Conservation (phyloP, 2,888 invertebrate genomes). For the Cabera pusaria region DNA sequence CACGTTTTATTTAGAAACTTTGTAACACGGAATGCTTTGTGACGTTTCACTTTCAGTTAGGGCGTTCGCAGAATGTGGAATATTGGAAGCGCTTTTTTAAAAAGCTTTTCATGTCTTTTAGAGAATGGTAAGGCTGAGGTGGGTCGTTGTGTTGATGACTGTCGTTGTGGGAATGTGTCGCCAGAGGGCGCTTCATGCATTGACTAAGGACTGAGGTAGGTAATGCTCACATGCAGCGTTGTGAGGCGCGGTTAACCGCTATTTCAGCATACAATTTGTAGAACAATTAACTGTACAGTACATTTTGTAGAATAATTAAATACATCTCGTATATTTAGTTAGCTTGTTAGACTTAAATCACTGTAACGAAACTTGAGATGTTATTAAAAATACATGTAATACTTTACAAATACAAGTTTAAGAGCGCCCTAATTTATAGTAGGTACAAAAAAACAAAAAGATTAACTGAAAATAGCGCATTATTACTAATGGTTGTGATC, state of each 20-base stretch:
- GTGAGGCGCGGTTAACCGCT: conserved; percentile 37
- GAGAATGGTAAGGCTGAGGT: conserved; percentile 44
- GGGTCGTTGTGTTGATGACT: conserved; percentile 51
- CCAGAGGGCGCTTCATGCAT: conserved; percentile 50
- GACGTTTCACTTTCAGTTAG: conserved; percentile 30
- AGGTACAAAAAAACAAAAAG: no score
- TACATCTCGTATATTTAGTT: no score
- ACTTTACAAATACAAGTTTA: no score
- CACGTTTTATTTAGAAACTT: conserved; percentile 37
- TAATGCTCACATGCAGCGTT: conserved; percentile 44
- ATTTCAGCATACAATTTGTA: conserved; percentile 18
- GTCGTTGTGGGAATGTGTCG: conserved; percentile 43
- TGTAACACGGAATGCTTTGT: conserved; percentile 32
- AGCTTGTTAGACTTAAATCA: no score
- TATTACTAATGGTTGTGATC: no score
- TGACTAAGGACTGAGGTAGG: conserved; percentile 43
- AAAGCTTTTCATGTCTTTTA: conserved; percentile 50
- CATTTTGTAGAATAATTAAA: no score
- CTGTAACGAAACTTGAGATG: no score
- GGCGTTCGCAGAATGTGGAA: conserved; percentile 39
- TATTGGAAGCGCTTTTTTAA: conserved; percentile 39
- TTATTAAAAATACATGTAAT: no score
- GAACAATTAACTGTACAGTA: no score
- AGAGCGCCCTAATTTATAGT: no score
- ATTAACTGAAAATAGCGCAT: no score